A percentile compares a stretch with the other conserved stretches of the same genome.
These are phyloP conservation scores for Zapus hudsonius DNA, from an alignment of 2,113 vertebrate genomes.

Conservation along the genomic window DNA sequence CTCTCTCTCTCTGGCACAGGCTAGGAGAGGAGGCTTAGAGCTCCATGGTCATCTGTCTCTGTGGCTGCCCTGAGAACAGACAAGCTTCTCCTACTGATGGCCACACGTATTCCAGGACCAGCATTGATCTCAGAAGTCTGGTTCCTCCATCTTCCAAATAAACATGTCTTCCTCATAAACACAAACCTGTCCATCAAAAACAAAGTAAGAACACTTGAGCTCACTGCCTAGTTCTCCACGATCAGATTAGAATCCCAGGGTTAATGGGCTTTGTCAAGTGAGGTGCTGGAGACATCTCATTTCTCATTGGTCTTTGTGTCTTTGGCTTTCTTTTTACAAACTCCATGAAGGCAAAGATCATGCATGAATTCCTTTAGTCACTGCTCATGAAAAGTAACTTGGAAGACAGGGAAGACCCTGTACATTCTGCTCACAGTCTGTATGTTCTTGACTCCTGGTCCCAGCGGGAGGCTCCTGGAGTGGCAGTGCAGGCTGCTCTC, in stretches of 20 bases:
- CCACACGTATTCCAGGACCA: not conserved
- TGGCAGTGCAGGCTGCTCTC: fast-evolving
- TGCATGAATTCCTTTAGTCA: not conserved
- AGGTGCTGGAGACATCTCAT: no score
- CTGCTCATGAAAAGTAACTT: not conserved
- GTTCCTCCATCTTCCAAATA: not conserved
- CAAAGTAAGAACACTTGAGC: no score
- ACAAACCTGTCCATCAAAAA: not conserved
- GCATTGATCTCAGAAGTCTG: not conserved
- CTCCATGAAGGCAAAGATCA: not conserved
- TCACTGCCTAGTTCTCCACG: not conserved
- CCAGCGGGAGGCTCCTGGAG: not conserved
- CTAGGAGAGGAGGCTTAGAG: not conserved
- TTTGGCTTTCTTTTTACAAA: not conserved
- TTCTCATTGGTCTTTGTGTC: not conserved
- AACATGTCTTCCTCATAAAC: no score
- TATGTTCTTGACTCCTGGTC: not conserved
- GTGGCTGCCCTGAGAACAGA: no score
- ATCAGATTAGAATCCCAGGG: no score
- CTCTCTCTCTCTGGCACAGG: no score
- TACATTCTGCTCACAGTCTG: not conserved
- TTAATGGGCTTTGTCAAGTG: not conserved
- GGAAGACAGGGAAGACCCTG: not conserved
- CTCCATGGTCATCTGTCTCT: no score
- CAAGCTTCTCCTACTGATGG: fast-evolving